A percentile compares a stretch with the other conserved stretches of the same genome.
phyloP scores from a whole-genome alignment of 2,797 vertebrate species.

The Cuculus canorus region DNA sequence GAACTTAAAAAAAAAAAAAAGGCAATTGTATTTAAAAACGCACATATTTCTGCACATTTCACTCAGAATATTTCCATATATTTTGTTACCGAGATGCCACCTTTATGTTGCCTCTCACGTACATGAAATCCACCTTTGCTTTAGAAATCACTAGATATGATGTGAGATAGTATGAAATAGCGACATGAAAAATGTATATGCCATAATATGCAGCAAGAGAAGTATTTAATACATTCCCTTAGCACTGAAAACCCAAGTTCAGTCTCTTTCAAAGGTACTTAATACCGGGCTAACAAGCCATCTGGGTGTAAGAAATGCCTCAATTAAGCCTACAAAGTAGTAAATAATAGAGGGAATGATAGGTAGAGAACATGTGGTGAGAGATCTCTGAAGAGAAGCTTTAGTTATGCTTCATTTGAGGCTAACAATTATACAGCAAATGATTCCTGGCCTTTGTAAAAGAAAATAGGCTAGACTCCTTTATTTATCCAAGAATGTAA shows the following conservation, averaged over 20 bases:
- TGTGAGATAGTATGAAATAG: background rate
- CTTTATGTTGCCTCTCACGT: background rate
- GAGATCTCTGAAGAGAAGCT: slow-evolving; percentile 64
- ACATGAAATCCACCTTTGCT: background rate
- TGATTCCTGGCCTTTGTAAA: slow-evolving; percentile 71
- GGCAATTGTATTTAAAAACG: background rate
- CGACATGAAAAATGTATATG: background rate
- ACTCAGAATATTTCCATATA: background rate
- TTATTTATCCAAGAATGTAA: slow-evolving; percentile 74
- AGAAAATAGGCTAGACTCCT: slow-evolving; percentile 63
- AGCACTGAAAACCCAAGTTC: background rate
- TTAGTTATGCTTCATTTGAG: slow-evolving; percentile 70
- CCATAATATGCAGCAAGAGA: background rate
- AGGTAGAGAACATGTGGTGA: slow-evolving; percentile 63
- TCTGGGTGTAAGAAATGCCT: slow-evolving; percentile 63
- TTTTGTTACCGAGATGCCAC: background rate
- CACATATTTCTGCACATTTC: background rate
- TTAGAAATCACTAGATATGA: background rate
- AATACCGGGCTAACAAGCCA: slow-evolving; percentile 56
- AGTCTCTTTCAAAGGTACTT: background rate
- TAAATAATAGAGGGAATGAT: slow-evolving; percentile 66
- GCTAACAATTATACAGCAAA: slow-evolving; percentile 68
- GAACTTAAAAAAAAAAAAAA: background rate
- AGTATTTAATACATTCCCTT: background rate
- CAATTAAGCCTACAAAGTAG: slow-evolving; percentile 48